Evolutionary conservation across 2,888 invertebrate genomes (phyloP).

Genomic region (Crossocerus cetratus): DNA sequence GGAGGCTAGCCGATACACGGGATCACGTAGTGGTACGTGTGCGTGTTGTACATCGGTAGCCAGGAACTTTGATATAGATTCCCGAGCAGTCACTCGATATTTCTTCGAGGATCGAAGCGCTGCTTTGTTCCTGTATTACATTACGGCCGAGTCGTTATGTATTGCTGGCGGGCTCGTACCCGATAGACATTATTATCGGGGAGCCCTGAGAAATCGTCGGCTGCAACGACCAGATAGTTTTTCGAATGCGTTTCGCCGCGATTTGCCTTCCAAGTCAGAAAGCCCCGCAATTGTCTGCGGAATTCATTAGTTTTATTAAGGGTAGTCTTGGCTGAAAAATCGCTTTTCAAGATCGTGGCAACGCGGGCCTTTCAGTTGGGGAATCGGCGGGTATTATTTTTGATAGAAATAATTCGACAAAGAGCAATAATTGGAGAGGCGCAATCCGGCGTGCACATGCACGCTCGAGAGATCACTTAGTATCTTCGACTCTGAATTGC

Average conservation of each 20-base stretch:
- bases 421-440: too few relatives aligned
- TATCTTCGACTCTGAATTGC: conserved; percentile 13
- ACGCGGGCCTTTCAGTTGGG: too few relatives aligned
- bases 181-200: conserved; percentile 62
- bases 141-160: conserved; percentile 57
- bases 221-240: conserved; percentile 5
- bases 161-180: conserved; percentile 49
- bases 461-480: background rate
- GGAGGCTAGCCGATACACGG: conserved; percentile 22
- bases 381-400: too few relatives aligned
- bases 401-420: too few relatives aligned
- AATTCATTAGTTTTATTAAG: too few relatives aligned
- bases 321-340: too few relatives aligned
- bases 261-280: background rate
- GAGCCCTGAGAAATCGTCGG: conserved; percentile 27
- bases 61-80: conserved; percentile 66
- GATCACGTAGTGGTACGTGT: conserved; percentile 13
- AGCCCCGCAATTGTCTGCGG: background rate
- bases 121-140: conserved; percentile 69
- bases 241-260: background rate
- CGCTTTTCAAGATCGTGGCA: too few relatives aligned
- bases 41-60: conserved; percentile 28
- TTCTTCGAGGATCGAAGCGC: conserved; percentile 55
- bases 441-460: too few relatives aligned
- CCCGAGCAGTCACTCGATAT: conserved; percentile 67